Conservation (phyloP, 2,888 invertebrate genomes). For the Rotaria socialis region DNA sequence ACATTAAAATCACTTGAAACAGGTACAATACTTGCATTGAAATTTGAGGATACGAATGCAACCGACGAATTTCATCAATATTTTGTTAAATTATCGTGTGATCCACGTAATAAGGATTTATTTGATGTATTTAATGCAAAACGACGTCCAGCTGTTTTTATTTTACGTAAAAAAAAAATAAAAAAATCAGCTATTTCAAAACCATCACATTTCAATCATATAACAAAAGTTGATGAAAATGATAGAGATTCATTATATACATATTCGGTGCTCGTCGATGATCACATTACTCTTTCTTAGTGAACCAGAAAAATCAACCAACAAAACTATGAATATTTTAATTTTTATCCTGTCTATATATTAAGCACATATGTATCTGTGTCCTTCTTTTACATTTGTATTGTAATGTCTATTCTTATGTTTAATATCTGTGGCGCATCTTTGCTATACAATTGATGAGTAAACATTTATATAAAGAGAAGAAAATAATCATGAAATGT, state of each 20-base stretch:
- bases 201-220: conserved; percentile 36
- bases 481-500: background rate
- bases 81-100: conserved; percentile 24
- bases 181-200: conserved; percentile 33
- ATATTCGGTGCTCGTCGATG: conserved; percentile 33
- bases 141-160: conserved; percentile 6
- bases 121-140: conserved; percentile 22
- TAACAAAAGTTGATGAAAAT: conserved; percentile 24
- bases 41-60: conserved; percentile 33
- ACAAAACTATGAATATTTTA: background rate
- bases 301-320: background rate
- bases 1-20: conserved; percentile 28
- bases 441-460: background rate
- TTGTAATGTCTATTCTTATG: conserved; percentile 6
- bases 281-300: background rate
- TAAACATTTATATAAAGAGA: background rate
- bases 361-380: background rate
- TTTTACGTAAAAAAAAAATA: background rate
- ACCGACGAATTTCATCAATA: conserved; percentile 34
- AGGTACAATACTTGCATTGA: conserved; percentile 32
- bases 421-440: background rate
- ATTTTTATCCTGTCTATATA: background rate
- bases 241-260: conserved; percentile 27
- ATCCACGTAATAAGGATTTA: conserved; percentile 6
- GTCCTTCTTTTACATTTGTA: background rate